Percentiles rank a stretch among this genome's conserved stretches.
Evolutionary conservation across 2,888 invertebrate genomes (phyloP).

Genomic region (Schizotus pectinicornis): DNA sequence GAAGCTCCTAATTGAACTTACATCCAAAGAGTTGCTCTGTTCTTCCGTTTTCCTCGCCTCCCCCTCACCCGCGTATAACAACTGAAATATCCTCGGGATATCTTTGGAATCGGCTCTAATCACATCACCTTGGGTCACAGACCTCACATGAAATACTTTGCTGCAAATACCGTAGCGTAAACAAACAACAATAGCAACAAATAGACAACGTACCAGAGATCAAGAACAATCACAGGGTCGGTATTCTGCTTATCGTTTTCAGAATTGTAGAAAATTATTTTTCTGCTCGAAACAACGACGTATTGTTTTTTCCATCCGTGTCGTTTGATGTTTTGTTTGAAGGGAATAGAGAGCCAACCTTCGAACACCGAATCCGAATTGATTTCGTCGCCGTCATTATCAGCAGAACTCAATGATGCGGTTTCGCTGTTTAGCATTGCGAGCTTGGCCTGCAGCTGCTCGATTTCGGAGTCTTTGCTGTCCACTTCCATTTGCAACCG

Average conservation of each 20-base stretch:
- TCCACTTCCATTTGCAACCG: slow-evolving; percentile 95
- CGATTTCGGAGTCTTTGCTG: slow-evolving; percentile 95
- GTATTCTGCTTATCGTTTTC: slow-evolving; percentile 94
- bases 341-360: slow-evolving; percentile 95
- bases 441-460: slow-evolving; percentile 87
- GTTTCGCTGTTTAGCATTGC: slow-evolving; percentile 83
- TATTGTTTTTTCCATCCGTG: slow-evolving; percentile 98
- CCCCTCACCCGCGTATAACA: slow-evolving; percentile 96
- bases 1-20: slow-evolving; percentile 61
- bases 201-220: slow-evolving; percentile 77
- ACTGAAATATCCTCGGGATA: slow-evolving; percentile 97
- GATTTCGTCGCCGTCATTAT: slow-evolving; percentile 79
- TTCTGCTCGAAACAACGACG: slow-evolving; percentile 94
- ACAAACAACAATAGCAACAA: slow-evolving; percentile 9
- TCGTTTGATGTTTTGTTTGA: slow-evolving; percentile 91
- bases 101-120: slow-evolving; percentile 98
- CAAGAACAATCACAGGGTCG: slow-evolving; percentile 92
- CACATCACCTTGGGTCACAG: slow-evolving; percentile 98
- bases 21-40: slow-evolving; percentile 61
- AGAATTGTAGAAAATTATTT: slow-evolving; percentile 96
- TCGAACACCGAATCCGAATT: slow-evolving; percentile 82
- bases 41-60: slow-evolving; percentile 82
- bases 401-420: slow-evolving; percentile 88
- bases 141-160: slow-evolving; percentile 98
- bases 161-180: slow-evolving; percentile 60